Base-by-base conservation (phyloP, 2,113 vertebrate genomes). In the Aspiorhynchus laticeps region DNA sequence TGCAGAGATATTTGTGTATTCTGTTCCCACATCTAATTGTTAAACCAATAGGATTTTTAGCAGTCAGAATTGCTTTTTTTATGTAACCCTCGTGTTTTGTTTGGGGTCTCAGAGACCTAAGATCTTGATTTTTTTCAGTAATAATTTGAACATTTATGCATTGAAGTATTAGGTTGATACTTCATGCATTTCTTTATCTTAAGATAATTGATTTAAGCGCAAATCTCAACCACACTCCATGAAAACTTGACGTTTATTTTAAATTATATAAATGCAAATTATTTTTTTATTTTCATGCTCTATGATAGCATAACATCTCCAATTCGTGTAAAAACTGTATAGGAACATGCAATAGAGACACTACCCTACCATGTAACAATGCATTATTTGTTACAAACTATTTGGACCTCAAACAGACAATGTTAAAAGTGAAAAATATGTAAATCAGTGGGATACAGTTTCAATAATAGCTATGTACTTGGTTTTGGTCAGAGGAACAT, bases 1-100 rank as follows among this genome's bases (percentile, higher is more conserved):
- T 93, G 94, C 95, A 95, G 95, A 97, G 95, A 95, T 95, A 96
- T 96, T 97, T 96, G 93, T 96, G 96, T 90, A 69, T 95, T 90
- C 56, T 41, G 87, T 87, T 89, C 88, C 76, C 88, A 84, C 31
- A 85, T 89, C 94, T 92, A 95, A 96, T 95, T 88, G 95, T 94
- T 95, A 93, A 95, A 94, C 91, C 94, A 94, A 93, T 92, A 90
- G 92, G 92, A 96, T 94, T 94, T 95, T 93, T 92, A 93, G 91
- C 94, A 56, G 92, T 95, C 92, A 93, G 85, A 93, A 91, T 93
- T 91, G 94, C 91, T 90, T 84, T 88, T 86, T 89, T 83, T 88
- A 80, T 85, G 71, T 53, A 24, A 77, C 84, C 65, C 53, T 41
- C 80, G 1, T 73, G n/a, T 59, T 43, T 14, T 71, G 31, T 84